Evolutionary conservation across 1,140 invertebrate species (phyloP).

Genomic region (Magallana angulata): DNA sequence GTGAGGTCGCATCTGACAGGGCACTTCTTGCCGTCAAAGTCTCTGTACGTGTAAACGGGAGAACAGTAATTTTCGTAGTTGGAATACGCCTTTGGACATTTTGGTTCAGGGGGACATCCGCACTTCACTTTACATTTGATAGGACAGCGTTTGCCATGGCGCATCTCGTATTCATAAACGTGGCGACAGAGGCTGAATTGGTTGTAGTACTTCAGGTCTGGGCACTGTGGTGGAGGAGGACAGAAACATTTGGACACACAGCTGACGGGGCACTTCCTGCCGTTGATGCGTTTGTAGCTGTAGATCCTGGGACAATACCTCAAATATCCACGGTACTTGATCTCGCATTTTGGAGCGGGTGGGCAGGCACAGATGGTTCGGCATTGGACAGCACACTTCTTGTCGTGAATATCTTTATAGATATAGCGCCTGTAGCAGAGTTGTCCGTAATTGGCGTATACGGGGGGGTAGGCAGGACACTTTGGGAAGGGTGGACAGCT

Average conservation of each 20-base stretch:
- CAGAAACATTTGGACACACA: neutral
- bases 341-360: neutral
- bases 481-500: neutral
- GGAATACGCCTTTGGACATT: neutral
- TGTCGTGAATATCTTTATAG: neutral
- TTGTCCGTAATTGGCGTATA: neutral
- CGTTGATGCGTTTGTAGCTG: neutral
- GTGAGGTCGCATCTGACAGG: neutral
- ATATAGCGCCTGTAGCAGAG: neutral
- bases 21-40: neutral
- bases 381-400: neutral
- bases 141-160: neutral
- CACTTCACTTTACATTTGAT: neutral
- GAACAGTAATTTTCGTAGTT: neutral
- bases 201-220: neutral
- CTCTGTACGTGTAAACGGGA: neutral
- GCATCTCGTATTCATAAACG: neutral
- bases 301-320: neutral
- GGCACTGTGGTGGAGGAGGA: neutral
- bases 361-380: neutral
- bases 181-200: neutral
- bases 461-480: neutral
- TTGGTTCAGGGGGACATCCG: neutral
- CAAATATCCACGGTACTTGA: neutral
- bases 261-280: neutral